Conservation (phyloP, 2,113 vertebrate genomes). For the Rhinopithecus roxellana region DNA sequence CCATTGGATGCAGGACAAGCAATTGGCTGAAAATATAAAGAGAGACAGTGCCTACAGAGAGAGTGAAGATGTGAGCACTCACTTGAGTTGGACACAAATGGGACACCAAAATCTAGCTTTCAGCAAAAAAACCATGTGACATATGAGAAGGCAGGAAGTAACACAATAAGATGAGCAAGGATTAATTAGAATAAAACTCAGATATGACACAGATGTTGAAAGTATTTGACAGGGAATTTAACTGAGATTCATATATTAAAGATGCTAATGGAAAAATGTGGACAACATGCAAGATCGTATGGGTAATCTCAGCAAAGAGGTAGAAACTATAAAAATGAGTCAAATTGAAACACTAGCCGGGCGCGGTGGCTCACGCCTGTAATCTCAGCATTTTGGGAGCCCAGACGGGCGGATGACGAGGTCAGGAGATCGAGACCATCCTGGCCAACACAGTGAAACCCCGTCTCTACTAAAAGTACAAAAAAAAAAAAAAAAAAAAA, state of each 20-base stretch:
- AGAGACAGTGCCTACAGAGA: neutral
- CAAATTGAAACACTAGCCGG: neutral
- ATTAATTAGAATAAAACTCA: neutral
- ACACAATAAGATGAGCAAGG: neutral
- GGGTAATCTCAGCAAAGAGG: neutral
- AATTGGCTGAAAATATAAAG: neutral
- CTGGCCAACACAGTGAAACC: no score
- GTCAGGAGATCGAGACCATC: no score
- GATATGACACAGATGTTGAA: neutral
- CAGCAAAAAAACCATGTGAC: neutral
- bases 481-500: no score
- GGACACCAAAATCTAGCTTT: neutral
- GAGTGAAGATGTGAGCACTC: neutral
- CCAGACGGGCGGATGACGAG: accelerated
- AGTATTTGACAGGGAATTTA: neutral
- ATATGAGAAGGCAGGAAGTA: neutral
- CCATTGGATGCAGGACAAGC: neutral
- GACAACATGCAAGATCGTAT: neutral
- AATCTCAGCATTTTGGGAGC: no score
- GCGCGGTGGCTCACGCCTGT: no score
- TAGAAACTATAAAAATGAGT: neutral
- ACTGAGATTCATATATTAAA: neutral
- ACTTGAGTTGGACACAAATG: neutral
- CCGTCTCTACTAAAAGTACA: no score
- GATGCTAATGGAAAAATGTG: neutral